These are phyloP conservation scores for Nezara viridula DNA, from an alignment of 2,888 invertebrate genomes.

Conservation along the genomic window DNA sequence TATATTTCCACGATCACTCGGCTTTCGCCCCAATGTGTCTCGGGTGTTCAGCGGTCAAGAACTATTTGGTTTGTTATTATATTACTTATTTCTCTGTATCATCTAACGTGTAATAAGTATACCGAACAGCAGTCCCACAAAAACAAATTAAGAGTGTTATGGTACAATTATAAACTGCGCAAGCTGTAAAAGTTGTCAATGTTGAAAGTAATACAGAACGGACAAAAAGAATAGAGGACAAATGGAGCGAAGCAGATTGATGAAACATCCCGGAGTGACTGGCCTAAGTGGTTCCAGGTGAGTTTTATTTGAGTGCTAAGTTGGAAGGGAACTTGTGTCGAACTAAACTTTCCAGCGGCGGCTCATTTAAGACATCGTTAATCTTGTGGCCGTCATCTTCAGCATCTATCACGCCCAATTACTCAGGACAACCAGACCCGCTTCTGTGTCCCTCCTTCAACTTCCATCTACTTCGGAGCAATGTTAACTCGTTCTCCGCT, in stretches of 20 bases:
- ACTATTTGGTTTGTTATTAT: too few relatives aligned
- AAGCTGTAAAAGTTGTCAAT: not conserved
- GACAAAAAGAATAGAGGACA: not conserved
- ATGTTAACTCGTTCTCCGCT: not conserved
- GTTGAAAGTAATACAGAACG: not conserved
- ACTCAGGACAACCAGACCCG: not conserved
- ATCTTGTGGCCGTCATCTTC: constrained; percentile 58
- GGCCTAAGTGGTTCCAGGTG: constrained; percentile 49
- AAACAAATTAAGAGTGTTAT: not conserved
- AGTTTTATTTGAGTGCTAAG: constrained; percentile 57
- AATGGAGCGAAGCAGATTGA: constrained; percentile 38
- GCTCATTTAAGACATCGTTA: constrained; percentile 58
- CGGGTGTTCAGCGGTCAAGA: too few relatives aligned
- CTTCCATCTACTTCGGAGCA: constrained; percentile 11
- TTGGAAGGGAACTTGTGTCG: constrained; percentile 33
- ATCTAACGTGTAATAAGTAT: too few relatives aligned
- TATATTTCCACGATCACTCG: too few relatives aligned
- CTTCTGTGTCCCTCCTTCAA: not conserved
- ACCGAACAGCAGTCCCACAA: too few relatives aligned
- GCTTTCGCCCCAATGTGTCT: too few relatives aligned
- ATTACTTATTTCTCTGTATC: too few relatives aligned
- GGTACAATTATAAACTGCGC: not conserved
- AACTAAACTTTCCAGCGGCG: not conserved
- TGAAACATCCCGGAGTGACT: constrained; percentile 10
- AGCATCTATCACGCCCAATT: constrained; percentile 59